These are phyloP conservation scores for Apostichopus japonicus DNA, from an alignment of 35 echinoderm and acorn worm species.

Conservation along the genomic window DNA sequence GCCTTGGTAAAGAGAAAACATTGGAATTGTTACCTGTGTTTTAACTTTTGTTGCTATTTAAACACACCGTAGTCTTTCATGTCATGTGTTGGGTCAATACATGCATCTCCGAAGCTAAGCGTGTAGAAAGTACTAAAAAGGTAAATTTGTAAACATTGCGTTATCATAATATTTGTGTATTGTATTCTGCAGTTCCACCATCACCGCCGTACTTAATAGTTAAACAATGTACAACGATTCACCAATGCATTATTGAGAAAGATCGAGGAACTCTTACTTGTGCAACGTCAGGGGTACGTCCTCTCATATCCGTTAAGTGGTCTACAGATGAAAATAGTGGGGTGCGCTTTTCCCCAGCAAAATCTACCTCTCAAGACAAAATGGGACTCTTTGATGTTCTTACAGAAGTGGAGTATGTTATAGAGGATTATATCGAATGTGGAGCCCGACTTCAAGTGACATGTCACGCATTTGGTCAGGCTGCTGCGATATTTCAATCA, in stretches of 20 bases:
- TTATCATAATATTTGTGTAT: no score
- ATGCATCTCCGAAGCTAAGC: no score
- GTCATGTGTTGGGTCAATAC: no score
- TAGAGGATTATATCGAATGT: background rate
- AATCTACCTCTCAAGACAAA: slow-evolving; percentile 4
- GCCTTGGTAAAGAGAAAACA: no score
- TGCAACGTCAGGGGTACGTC: background rate
- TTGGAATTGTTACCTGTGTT: no score
- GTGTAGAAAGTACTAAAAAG: no score
- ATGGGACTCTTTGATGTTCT: slow-evolving; percentile 18
- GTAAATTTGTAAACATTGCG: no score
- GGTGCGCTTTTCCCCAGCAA: background rate
- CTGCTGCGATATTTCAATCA: slow-evolving; percentile 30
- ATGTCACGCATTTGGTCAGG: slow-evolving; percentile 27
- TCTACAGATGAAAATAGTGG: background rate
- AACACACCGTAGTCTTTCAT: no score
- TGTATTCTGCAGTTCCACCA: slow-evolving; percentile 8
- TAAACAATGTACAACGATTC: background rate
- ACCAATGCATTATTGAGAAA: background rate
- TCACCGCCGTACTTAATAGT: background rate
- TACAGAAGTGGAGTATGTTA: background rate
- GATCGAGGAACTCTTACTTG: background rate
- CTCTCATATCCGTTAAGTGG: background rate
- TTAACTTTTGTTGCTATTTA: no score
- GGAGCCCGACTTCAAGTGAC: background rate